Evolutionary conservation across 2,888 invertebrate species (phyloP).

Genomic region (Branchipolynoe longqiensis): DNA sequence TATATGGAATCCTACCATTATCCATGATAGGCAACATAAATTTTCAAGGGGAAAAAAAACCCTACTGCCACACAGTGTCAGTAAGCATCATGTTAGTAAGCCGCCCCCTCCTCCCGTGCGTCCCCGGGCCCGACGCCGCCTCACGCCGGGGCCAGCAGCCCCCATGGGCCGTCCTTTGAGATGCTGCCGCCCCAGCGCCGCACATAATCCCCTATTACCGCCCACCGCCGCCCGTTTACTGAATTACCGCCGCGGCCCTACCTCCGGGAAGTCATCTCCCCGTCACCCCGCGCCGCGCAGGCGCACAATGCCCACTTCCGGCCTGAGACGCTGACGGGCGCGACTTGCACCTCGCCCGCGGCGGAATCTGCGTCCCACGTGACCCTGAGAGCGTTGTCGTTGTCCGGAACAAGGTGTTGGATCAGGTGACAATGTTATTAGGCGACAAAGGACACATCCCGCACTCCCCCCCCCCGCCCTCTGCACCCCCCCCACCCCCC

Average conservation of each 20-base stretch:
- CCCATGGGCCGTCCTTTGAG: not conserved
- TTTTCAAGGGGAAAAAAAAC: too few relatives aligned
- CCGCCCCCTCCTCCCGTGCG: too few relatives aligned
- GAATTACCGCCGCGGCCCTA: slow-evolving; percentile 12
- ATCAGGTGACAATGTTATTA: slow-evolving; percentile 50
- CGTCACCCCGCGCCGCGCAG: slow-evolving; percentile 27
- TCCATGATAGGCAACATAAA: too few relatives aligned
- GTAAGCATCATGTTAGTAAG: too few relatives aligned
- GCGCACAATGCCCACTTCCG: slow-evolving; percentile 39
- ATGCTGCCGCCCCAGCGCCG: not conserved
- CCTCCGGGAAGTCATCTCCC: slow-evolving; percentile 38
- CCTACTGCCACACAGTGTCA: too few relatives aligned
- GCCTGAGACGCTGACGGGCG: not conserved
- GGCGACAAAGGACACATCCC: not conserved
- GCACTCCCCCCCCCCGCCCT: not conserved
- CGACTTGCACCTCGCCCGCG: not conserved
- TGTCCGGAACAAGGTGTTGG: not conserved
- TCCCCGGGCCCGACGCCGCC: too few relatives aligned
- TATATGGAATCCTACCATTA: too few relatives aligned
- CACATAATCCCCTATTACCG: slow-evolving; percentile 11
- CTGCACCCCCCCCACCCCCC: not conserved
- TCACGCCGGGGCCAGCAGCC: not conserved
- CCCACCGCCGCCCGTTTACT: slow-evolving; percentile 1
- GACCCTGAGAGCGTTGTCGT: not conserved
- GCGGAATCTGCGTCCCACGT: not conserved